Evolutionary conservation across 92 coral and sea anemone genomes (phyloP), one percentile per base, ranked within the genome.

Genomic region (Galaxea fascicularis): DNA sequence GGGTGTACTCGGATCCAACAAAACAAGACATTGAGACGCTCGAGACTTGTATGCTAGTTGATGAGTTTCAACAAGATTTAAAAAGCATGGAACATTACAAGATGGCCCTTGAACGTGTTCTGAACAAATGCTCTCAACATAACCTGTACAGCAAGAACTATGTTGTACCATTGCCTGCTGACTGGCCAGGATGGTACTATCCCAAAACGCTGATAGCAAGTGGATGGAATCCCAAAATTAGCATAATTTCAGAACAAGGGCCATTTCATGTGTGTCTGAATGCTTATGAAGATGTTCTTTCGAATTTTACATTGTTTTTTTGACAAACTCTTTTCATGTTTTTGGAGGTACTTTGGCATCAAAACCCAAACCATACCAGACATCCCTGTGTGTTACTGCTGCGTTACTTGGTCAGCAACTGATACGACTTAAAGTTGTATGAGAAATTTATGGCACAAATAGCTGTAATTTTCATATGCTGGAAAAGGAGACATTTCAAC

Each of bases 101-200:
- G 52, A 26, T 52, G 67, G 64, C 84, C 9, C 58, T 88, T 1
- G 53, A 88, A 17, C 71, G 68, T 15, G 26, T 77, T 11, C 18
- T 77, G 14, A 54, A 56, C 25, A 58, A n/a, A 56, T 82, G 69
- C 21, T 85, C 92, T 13, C 74, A 51, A 20, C 49, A 81, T 21
- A 16, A n/a, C 41, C 41, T 6, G 0, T 89, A 54, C 17, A 17
- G 47, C 26, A 31, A 1, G 54, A 69, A 52, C 47, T 62, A 76
- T 71, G 73, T 83, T 17, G 3, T 89, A 6, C 92, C 92, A 8
- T 35, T 83, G 20, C 91, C 91, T 0, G 84, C 88, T 6, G 91
- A 88, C 76, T 89, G 92, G 92, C 89, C 92, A 1, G 86, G 82
- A 5, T 84, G 89, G 89, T 78, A 84, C 12, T 89, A 84, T 45